Base-by-base conservation (phyloP, 2,797 vertebrate genomes). In the Amphiprion clarkii region DNA sequence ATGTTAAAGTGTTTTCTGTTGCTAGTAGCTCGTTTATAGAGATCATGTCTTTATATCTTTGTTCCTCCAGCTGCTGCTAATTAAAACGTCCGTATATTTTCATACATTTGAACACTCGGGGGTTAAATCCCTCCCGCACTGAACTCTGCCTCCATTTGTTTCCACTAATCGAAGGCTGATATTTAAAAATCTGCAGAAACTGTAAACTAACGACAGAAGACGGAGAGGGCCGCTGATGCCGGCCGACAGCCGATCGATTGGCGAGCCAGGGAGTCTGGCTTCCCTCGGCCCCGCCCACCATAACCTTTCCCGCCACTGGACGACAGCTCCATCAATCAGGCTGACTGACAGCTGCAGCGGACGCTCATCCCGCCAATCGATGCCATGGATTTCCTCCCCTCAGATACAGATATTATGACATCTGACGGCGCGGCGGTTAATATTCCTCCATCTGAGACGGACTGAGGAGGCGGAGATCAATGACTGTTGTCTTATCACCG, bases 271-370 rank as follows among this genome's bases (percentile, higher is more conserved):
- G 82, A 88, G 74, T 79, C 82, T 76, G 56, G 14, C 69, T 67
- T 74, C 66, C 80, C 17, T 14, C 42, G 59, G 78, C 71, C 63
- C 79, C 69, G n/a, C 87, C 87, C 87, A 77, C 57, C 40, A 29
- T 66, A 72, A 87, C 87, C 87, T 83, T 73, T 74, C 25, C 52
- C 56, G 31, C 78, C 69, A 87, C 83, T 87, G 88, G 89, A 16
- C 21, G 83, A 90, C 76, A 86, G 89, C 80, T 92, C 79, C 87
- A 92, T 94, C 93, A 79, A 77, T 94, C 91, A 91, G 1, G 14
- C 2, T 88, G 88, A 92, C 29, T 69, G 93, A 87, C 93, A 73
- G 82, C 77, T 71, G 84, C 82, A 67, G 87, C 56, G 59, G 82
- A 76, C 66, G 62, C 82, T 87, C 81, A 42, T 78, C 46, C 69